Conservation (phyloP, 2,113 vertebrate species). For the Tautogolabrus adspersus region DNA sequence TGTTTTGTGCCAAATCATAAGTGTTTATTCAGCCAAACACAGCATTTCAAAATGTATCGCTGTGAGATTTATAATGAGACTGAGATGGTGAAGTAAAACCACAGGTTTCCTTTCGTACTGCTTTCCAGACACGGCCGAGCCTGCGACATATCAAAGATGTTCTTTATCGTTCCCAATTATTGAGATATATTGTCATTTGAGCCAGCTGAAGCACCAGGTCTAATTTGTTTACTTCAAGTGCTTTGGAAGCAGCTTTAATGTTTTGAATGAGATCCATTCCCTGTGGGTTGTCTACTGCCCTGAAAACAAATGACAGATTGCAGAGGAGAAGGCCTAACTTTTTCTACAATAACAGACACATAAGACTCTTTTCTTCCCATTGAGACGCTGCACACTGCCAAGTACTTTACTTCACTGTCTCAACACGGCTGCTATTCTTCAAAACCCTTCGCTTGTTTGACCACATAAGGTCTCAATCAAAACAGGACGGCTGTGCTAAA, state of each 20-base stretch:
- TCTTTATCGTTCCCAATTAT: constrained; percentile 74
- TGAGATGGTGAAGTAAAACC: constrained; percentile 52
- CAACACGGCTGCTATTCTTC: constrained; percentile 21
- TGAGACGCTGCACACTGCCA: constrained; percentile 29
- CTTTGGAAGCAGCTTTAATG: constrained; percentile 55
- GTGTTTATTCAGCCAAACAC: constrained; percentile 82
- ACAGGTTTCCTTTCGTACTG: constrained; percentile 49
- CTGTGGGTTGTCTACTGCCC: constrained; percentile 32
- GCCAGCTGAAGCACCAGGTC: constrained; percentile 63
- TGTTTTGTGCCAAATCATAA: constrained; percentile 78
- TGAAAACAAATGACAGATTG: constrained; percentile 58
- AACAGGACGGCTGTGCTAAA: neutral
- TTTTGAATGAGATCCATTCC: constrained; percentile 47
- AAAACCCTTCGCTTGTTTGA: constrained; percentile 24
- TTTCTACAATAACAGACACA: constrained; percentile 50
- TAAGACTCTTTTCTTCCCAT: constrained; percentile 12
- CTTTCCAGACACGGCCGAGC: constrained; percentile 55
- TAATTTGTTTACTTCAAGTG: constrained; percentile 75
- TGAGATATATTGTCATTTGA: constrained; percentile 71
- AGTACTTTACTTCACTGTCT: constrained; percentile 22
- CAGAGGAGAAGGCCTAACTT: constrained; percentile 50
- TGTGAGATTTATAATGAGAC: constrained; percentile 80
- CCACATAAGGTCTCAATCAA: constrained; percentile 33
- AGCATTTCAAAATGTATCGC: constrained; percentile 66
- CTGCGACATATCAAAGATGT: constrained; percentile 67